These are phyloP conservation scores for Lithodes maja DNA, from an alignment of 2,888 invertebrate genomes.

Conservation along the genomic window DNA sequence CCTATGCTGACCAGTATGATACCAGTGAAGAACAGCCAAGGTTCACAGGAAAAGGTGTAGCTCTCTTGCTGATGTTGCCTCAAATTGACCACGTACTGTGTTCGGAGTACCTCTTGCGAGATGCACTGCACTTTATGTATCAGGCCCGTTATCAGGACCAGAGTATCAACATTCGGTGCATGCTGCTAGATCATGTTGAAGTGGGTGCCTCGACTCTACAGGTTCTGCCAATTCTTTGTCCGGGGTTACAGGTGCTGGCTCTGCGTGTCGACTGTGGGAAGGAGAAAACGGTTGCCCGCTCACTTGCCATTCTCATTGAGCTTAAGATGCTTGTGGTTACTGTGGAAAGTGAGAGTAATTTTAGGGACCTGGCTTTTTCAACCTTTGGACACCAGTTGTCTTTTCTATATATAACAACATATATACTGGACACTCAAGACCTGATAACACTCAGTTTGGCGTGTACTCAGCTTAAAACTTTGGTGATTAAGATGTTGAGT, in stretches of 20 bases:
- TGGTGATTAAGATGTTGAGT: constrained; percentile 54
- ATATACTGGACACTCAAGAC: constrained; percentile 49
- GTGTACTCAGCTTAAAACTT: constrained; percentile 54
- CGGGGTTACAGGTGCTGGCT: constrained; percentile 48
- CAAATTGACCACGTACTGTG: constrained; percentile 51
- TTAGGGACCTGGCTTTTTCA: constrained; percentile 12
- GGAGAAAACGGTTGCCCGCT: constrained; percentile 33
- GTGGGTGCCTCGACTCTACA: constrained; percentile 51
- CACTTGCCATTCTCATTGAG: constrained; percentile 25
- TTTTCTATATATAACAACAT: constrained; percentile 45
- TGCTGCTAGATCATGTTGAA: constrained; percentile 57
- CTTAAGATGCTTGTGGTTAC: constrained; percentile 47
- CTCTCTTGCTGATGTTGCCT: constrained; percentile 50
- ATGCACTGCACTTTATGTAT: constrained; percentile 60
- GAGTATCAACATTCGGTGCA: constrained; percentile 37
- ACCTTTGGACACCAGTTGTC: constrained; percentile 44
- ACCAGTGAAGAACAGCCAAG: constrained; percentile 42
- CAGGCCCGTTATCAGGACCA: constrained; percentile 46
- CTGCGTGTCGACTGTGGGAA: constrained; percentile 34
- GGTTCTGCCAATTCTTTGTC: constrained; percentile 55
- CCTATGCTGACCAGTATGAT: constrained; percentile 59
- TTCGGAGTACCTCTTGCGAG: constrained; percentile 60
- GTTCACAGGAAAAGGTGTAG: constrained; percentile 58
- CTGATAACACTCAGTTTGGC: constrained; percentile 31
- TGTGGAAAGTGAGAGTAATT: constrained; percentile 40